A percentile compares a stretch with the other conserved stretches of the same genome.
Evolutionary conservation across 2,113 vertebrate genomes (phyloP).

Genomic region (Ictalurus punctatus): DNA sequence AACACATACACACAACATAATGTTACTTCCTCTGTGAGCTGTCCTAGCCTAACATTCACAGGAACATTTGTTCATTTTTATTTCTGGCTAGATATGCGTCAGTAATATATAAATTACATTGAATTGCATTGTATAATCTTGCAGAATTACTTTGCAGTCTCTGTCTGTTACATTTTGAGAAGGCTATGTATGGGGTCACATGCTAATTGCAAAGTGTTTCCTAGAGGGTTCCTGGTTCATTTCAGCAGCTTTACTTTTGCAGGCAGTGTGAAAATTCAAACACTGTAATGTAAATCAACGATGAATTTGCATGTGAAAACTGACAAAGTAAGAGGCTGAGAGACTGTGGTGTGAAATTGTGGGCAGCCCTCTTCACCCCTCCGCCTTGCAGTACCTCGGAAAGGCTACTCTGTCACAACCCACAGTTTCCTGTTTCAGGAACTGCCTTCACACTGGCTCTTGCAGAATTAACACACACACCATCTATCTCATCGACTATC

Average conservation of each 20-base stretch:
- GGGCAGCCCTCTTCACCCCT: neutral
- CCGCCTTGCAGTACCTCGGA: neutral
- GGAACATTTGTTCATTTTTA: neutral
- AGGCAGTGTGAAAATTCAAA: neutral
- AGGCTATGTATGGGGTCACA: neutral
- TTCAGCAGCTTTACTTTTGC: neutral
- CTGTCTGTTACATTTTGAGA: neutral
- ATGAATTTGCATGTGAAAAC: neutral
- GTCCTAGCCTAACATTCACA: neutral
- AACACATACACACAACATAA: neutral
- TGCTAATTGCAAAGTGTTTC: neutral
- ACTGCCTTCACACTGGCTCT: conserved; percentile 69
- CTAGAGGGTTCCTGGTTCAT: neutral
- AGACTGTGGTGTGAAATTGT: neutral
- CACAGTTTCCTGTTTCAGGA: conserved; percentile 48
- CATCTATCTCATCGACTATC: neutral
- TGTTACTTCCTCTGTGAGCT: conserved; percentile 8
- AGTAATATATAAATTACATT: neutral
- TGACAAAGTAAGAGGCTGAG: neutral
- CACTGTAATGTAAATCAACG: neutral
- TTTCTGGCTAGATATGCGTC: neutral
- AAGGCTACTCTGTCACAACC: conserved; percentile 42
- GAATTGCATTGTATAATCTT: neutral
- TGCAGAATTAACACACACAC: conserved; percentile 56
- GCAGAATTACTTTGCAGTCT: neutral